Conservation (phyloP, 2,888 invertebrate genomes). For the Calameuta filiformis region DNA sequence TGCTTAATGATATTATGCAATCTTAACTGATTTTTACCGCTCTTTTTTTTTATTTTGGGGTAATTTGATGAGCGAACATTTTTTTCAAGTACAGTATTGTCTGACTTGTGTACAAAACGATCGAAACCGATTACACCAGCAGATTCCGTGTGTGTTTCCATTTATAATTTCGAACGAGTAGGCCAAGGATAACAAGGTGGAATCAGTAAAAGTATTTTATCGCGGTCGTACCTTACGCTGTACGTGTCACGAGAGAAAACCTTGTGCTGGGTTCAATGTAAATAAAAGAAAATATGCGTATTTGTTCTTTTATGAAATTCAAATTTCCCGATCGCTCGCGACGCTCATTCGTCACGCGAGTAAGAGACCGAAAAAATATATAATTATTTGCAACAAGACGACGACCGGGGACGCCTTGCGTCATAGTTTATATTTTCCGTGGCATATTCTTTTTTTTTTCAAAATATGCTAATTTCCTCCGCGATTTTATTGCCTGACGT, state of each 20-base stretch:
- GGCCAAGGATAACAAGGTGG: constrained; percentile 34
- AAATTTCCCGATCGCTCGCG: too few species aligned
- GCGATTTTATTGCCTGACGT: background rate
- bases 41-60: too few species aligned
- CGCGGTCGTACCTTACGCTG: background rate
- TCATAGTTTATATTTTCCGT: too few species aligned
- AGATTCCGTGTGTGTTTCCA: constrained; percentile 22
- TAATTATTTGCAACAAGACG: background rate
- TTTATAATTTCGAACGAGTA: constrained; percentile 23
- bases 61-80: too few species aligned
- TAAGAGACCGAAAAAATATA: background rate
- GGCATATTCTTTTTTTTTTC: background rate
- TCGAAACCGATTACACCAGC: background rate
- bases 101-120: background rate
- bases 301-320: background rate
- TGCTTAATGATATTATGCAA: too few species aligned
- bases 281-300: background rate
- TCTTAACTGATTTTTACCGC: too few species aligned
- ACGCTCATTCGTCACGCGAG: background rate
- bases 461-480: background rate
- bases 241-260: background rate
- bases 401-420: background rate
- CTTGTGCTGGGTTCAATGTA: background rate
- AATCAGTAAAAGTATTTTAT: constrained; percentile 3
- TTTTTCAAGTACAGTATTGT: too few species aligned